Evolutionary conservation across 2,113 vertebrate species (phyloP).

Genomic region (Pseudorectes ferrugineus): DNA sequence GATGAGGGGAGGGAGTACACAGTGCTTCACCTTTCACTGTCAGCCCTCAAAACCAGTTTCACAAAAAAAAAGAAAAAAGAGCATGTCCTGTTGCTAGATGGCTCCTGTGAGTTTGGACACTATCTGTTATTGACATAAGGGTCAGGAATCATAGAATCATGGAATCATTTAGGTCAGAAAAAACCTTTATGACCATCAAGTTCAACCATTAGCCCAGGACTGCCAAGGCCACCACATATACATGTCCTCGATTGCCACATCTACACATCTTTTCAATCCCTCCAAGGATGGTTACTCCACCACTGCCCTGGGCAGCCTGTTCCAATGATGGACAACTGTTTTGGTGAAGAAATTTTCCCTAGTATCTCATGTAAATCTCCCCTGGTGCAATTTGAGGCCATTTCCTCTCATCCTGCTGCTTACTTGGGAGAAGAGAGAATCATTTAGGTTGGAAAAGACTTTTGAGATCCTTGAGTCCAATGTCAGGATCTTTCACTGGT

Average conservation of each 20-base stretch:
- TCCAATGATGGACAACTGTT: neutral
- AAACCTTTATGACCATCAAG: neutral
- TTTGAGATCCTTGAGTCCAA: neutral
- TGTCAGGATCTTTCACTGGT: neutral
- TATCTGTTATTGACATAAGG: neutral
- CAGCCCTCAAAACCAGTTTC: neutral
- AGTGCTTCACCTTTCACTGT: neutral
- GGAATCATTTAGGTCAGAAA: neutral
- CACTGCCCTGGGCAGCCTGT: neutral
- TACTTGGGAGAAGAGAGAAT: neutral
- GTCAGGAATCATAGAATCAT: neutral
- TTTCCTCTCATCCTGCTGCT: neutral
- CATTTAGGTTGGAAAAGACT: neutral
- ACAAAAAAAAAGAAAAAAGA: neutral
- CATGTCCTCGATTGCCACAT: neutral
- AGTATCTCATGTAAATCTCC: neutral
- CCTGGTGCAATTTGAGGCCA: neutral
- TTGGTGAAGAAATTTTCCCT: neutral
- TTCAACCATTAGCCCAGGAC: neutral
- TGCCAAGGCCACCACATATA: neutral
- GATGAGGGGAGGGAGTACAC: neutral
- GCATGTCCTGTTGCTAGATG: neutral
- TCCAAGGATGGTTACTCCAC: neutral
- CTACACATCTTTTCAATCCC: neutral
- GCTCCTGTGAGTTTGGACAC: neutral